phyloP scores from a whole-genome alignment of 2,888 invertebrate species.

The Mesorhabditis spiculigera region DNA sequence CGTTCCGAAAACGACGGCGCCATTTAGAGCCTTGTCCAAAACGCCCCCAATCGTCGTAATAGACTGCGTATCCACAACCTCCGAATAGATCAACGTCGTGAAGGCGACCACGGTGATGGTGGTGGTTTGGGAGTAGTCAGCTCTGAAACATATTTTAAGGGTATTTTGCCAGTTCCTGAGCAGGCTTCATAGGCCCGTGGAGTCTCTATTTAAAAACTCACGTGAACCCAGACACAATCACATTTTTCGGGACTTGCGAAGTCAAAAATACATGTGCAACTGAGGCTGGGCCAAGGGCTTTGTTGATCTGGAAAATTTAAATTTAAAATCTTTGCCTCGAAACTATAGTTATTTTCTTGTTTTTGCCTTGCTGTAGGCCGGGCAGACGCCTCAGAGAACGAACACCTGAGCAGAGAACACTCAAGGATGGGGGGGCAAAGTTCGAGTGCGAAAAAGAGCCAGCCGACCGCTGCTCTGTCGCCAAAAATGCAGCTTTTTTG shows the following conservation, averaged over 20 bases:
- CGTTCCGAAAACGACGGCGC: neutral
- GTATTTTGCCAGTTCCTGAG: too few relatives aligned
- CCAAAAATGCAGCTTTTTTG: too few relatives aligned
- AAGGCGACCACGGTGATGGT: neutral
- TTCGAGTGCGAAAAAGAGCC: too few relatives aligned
- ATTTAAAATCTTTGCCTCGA: neutral
- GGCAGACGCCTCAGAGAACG: too few relatives aligned
- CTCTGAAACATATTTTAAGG: too few relatives aligned
- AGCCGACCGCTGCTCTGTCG: too few relatives aligned
- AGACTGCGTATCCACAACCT: neutral
- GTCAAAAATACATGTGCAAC: constrained; percentile 3
- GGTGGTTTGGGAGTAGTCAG: neutral
- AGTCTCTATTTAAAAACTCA: neutral
- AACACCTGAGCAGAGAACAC: too few relatives aligned
- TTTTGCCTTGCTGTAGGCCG: too few relatives aligned
- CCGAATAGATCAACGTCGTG: neutral
- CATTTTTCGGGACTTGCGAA: neutral
- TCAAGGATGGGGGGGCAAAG: too few relatives aligned
- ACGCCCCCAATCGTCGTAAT: neutral
- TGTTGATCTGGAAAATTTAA: neutral
- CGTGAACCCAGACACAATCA: neutral
- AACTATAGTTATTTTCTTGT: too few relatives aligned
- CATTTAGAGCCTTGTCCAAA: neutral
- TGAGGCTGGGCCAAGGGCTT: neutral
- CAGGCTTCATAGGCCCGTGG: too few relatives aligned